These are phyloP conservation scores for Netelia melanura DNA, from an alignment of 2,888 invertebrate genomes.

Conservation along the genomic window DNA sequence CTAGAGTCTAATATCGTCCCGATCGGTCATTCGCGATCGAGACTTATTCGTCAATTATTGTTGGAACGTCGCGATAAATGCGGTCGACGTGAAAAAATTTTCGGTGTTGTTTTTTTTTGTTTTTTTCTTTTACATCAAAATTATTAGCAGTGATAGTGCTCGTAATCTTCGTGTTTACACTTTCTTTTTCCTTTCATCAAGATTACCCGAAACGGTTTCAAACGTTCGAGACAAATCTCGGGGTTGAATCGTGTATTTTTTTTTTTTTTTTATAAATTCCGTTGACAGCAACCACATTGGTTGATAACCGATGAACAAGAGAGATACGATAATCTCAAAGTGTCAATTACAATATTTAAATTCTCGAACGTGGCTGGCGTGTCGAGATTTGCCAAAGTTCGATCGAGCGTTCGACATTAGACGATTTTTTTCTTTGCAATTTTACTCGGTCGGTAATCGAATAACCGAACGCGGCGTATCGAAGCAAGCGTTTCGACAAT, in stretches of 20 bases:
- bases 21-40: conserved; percentile 44
- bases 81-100: neutral
- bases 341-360: neutral
- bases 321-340: neutral
- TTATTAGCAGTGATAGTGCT: neutral
- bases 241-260: conserved; percentile 10
- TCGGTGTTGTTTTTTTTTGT: neutral
- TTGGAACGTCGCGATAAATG: neutral
- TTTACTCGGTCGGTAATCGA: conserved; percentile 19
- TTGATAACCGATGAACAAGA: neutral
- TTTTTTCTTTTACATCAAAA: neutral
- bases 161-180: neutral
- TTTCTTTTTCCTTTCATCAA: conserved; percentile 13
- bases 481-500: neutral
- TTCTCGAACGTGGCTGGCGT: neutral
- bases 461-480: neutral
- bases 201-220: conserved; percentile 35
- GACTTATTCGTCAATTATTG: neutral
- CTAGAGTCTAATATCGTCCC: conserved; percentile 1
- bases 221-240: conserved; percentile 34
- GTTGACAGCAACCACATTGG: neutral
- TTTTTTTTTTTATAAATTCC: neutral
- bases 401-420: neutral
- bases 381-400: neutral
- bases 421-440: neutral